Evolutionary conservation across 2,888 invertebrate genomes (phyloP).

Genomic region (Cetonia aurata): DNA sequence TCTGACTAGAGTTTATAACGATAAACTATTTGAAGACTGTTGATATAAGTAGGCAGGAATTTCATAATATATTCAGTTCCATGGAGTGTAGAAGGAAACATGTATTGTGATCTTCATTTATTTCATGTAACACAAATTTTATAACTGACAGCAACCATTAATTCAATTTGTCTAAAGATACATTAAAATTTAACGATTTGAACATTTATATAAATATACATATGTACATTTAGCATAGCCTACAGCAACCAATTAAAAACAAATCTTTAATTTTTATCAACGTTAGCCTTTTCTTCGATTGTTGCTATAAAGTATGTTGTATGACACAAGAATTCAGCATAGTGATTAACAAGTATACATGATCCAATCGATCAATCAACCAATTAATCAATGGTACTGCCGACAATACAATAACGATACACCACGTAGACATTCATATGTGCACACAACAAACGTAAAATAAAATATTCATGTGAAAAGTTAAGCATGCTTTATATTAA

Average conservation of each 20-base stretch:
- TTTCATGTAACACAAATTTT: too few species aligned
- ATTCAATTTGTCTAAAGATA: too few species aligned
- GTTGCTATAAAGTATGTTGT: constrained; percentile 22
- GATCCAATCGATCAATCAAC: constrained; percentile 32
- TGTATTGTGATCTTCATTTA: too few species aligned
- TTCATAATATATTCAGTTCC: too few species aligned
- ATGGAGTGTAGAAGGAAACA: too few species aligned
- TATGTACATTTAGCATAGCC: not conserved
- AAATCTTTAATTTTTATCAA: constrained; percentile 16
- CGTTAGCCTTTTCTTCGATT: constrained; percentile 19
- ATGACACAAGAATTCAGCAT: constrained; percentile 21
- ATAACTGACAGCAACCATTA: too few species aligned
- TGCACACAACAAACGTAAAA: constrained; percentile 33
- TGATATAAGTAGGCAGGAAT: too few species aligned
- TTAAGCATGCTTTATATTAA: constrained; percentile 44
- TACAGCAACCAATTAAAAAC: not conserved
- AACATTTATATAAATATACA: not conserved
- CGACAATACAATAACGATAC: constrained; percentile 26
- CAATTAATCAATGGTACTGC: constrained; percentile 32
- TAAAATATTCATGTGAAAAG: constrained; percentile 45
- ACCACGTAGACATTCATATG: constrained; percentile 19
- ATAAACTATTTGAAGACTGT: too few species aligned
- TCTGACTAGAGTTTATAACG: too few species aligned
- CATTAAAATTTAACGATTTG: not conserved
- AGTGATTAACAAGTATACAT: constrained; percentile 29